Percentiles rank a stretch among this genome's conserved stretches.
Evolutionary conservation across 2,113 vertebrate genomes (phyloP).

Genomic region (Corythornis cristatus): DNA sequence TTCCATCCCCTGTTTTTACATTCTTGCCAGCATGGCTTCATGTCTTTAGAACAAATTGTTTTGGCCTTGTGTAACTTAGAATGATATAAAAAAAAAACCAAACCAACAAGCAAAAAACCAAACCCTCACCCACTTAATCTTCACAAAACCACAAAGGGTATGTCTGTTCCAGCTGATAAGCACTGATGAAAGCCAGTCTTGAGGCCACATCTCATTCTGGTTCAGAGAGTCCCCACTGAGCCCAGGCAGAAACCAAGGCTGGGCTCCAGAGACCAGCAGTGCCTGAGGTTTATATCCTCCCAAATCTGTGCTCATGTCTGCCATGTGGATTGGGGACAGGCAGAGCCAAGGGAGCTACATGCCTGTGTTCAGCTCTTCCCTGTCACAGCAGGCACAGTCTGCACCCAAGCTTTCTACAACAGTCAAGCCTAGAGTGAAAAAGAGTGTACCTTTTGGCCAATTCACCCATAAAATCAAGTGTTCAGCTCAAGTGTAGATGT

Average conservation of each 20-base stretch:
- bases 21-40: background rate
- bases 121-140: background rate
- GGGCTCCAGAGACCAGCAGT: background rate
- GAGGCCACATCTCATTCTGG: conserved; percentile 38
- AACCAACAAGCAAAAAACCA: too few species aligned
- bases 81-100: background rate
- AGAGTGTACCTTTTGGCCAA: background rate
- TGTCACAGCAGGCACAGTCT: background rate
- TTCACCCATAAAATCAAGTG: background rate
- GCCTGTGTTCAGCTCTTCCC: background rate
- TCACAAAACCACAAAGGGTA: background rate
- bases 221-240: background rate
- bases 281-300: background rate
- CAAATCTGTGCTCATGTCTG: background rate
- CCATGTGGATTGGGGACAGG: background rate
- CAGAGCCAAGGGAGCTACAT: background rate
- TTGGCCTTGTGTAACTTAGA: background rate
- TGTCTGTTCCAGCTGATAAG: conserved; percentile 45
- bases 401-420: background rate
- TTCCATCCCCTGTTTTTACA: background rate
- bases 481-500: background rate
- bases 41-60: background rate
- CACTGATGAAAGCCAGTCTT: conserved; percentile 39
- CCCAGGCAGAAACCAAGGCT: background rate
- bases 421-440: background rate